Base-by-base conservation (phyloP, 2,888 invertebrate species). In the Halictus quadricinctus region DNA sequence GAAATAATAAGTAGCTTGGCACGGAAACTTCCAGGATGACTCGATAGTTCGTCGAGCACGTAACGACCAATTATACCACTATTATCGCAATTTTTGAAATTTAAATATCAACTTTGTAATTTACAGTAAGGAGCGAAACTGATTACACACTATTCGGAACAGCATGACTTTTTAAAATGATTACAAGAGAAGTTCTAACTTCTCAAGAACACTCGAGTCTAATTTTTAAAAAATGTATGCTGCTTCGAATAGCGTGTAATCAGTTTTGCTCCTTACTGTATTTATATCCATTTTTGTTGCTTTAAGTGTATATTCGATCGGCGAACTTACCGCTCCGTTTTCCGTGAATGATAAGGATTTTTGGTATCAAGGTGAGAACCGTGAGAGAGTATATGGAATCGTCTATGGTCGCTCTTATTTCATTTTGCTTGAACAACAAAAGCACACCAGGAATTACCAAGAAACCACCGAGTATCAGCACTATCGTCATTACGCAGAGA, bases 261-360 rank as follows among this genome's bases (percentile, higher is more conserved):
- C 36, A 36, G 36, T 36, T 36, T 36, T 36, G 36, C 36, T 5
- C 0, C 36, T 36, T 36, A 36, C 36, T 36, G 36, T 36, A 36
- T 60, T 60, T 60, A 25, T 25, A 21, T 54, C 12, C 18, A 54
- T 54, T 54, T 54, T 0, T 58, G 21, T 3, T 58, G 58, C 21
- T 50, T 50, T 25, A 36, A 70, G n/a, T 15, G 15, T 72, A 12
- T 10, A 36, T 21, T 76, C 3, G 15, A 66, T 36, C 15, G 21
- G 4, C 2, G 43, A 43, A 12, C 75, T 83, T 84, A 87, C 86
- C 81, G 72, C 41, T 50, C 50, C 72, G 36, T 21, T 69, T 69
- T 41, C 36, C 69, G 10, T 41, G 69, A 69, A 69, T 41, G 36
- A 69, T 41, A 41, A 69, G 41, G 21, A 69, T 41, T 69, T 69